Evolutionary conservation across 2,797 vertebrate genomes (phyloP).

Genomic region (Aulostomus chinensis): DNA sequence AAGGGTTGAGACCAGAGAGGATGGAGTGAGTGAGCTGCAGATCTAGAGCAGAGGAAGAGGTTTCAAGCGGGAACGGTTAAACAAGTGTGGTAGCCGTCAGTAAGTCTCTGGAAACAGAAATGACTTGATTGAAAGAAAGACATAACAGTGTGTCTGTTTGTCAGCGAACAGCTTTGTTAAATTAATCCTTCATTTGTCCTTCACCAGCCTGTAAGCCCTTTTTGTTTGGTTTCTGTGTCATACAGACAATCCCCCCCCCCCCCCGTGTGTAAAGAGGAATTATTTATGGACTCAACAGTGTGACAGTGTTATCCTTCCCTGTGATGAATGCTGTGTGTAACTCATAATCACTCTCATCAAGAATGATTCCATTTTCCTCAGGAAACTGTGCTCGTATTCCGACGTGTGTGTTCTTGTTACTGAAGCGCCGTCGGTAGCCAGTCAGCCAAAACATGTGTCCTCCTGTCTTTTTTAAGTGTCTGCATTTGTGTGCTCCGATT

Average conservation of each 20-base stretch:
- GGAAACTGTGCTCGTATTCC: constrained; percentile 44
- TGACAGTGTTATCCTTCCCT: constrained; percentile 38
- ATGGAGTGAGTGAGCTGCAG: too few species aligned
- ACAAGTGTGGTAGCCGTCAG: too few species aligned
- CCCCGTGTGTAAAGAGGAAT: constrained; percentile 44
- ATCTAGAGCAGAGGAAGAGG: too few species aligned
- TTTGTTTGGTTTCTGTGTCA: constrained; percentile 33
- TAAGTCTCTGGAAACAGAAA: not conserved
- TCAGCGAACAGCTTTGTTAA: constrained; percentile 17
- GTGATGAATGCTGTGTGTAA: constrained; percentile 45
- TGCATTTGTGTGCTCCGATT: constrained; percentile 63
- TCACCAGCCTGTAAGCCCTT: constrained; percentile 8
- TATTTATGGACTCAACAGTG: constrained; percentile 39
- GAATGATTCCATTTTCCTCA: constrained; percentile 50
- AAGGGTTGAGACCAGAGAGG: too few species aligned
- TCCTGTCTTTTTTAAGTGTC: constrained; percentile 66
- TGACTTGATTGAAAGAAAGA: not conserved
- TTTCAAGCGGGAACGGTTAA: too few species aligned
- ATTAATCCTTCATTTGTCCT: constrained; percentile 1
- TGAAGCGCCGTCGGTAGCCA: constrained; percentile 40
- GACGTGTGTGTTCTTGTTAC: constrained; percentile 68
- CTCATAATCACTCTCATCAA: constrained; percentile 66
- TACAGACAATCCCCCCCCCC: constrained; percentile 22
- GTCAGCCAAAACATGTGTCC: constrained; percentile 68
- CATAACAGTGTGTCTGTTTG: constrained; percentile 4